phyloP scores from a whole-genome alignment of 2,888 invertebrate genomes.

The Pterobdella sp. region DNA sequence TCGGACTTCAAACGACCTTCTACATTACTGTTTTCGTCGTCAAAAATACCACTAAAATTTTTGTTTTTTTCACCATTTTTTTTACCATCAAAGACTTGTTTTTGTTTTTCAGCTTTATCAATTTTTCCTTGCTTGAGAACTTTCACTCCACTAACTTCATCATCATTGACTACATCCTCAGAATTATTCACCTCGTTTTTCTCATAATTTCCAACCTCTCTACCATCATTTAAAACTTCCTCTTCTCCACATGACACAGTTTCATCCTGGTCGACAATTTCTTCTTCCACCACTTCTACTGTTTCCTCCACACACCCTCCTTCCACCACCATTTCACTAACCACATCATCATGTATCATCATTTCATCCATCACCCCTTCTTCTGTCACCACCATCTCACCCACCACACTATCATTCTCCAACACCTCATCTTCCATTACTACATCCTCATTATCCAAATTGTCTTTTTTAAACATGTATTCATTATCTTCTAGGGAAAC shows the following conservation, averaged over 20 bases:
- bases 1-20: no score
- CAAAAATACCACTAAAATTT: not conserved
- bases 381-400: slow-evolving; percentile 7
- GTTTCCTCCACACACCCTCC: not conserved
- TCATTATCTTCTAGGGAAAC: not conserved
- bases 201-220: not conserved
- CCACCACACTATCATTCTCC: slow-evolving; percentile 3
- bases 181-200: not conserved
- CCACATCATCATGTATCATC: not conserved
- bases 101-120: not conserved
- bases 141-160: not conserved
- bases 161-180: slow-evolving; percentile 3
- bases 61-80: no score
- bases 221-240: not conserved
- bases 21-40: not conserved
- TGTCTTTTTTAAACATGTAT: not conserved
- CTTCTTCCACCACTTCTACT: not conserved
- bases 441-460: not conserved
- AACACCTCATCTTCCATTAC: not conserved
- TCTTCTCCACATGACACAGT: not conserved
- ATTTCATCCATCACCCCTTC: not conserved
- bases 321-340: not conserved
- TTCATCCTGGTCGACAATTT: not conserved
- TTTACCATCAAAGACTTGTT: not conserved
- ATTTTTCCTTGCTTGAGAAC: not conserved